Conservation (phyloP, 2,888 invertebrate genomes). For the Hybos culiciformis region DNA sequence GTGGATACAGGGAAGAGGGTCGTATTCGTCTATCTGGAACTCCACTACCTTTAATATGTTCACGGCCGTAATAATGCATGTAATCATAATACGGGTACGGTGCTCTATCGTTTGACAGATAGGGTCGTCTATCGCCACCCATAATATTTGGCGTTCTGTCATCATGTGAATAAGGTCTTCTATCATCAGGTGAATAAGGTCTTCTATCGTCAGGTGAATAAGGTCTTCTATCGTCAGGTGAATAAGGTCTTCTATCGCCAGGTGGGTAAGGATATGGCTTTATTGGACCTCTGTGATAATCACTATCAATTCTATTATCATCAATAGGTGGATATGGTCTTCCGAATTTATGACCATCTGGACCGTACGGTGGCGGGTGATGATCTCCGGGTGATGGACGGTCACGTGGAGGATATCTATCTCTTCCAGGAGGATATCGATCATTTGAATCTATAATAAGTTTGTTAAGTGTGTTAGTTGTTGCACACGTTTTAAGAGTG, state of each 20-base stretch:
- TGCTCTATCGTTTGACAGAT: constrained; percentile 20
- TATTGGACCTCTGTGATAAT: constrained; percentile 40
- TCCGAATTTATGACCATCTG: background rate
- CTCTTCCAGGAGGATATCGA: constrained; percentile 35
- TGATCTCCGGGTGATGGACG: constrained; percentile 33
- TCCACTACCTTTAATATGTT: too few relatives aligned
- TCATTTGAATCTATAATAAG: too few relatives aligned
- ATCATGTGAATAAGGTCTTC: constrained; percentile 1
- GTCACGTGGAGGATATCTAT: constrained; percentile 27
- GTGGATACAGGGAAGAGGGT: constrained; percentile 3
- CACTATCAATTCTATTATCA: constrained; percentile 21
- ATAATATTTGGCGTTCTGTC: constrained; percentile 13
- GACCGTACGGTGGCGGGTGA: constrained; percentile 29
- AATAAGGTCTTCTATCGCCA: constrained; percentile 16
- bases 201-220: constrained; percentile 18
- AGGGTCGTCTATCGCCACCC: constrained; percentile 13
- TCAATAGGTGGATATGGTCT: constrained; percentile 25
- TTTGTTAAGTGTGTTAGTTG: too few relatives aligned
- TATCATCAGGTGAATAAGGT: constrained; percentile 10
- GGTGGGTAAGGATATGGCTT: too few relatives aligned
- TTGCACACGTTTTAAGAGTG: too few relatives aligned
- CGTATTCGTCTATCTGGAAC: too few relatives aligned
- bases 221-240: constrained; percentile 21
- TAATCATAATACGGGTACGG: constrained; percentile 17
- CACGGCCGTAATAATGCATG: constrained; percentile 17